Percentiles rank a stretch among this genome's conserved stretches.
These are phyloP conservation scores for Hyla sarda DNA, from an alignment of 2,113 vertebrate genomes.

Conservation along the genomic window DNA sequence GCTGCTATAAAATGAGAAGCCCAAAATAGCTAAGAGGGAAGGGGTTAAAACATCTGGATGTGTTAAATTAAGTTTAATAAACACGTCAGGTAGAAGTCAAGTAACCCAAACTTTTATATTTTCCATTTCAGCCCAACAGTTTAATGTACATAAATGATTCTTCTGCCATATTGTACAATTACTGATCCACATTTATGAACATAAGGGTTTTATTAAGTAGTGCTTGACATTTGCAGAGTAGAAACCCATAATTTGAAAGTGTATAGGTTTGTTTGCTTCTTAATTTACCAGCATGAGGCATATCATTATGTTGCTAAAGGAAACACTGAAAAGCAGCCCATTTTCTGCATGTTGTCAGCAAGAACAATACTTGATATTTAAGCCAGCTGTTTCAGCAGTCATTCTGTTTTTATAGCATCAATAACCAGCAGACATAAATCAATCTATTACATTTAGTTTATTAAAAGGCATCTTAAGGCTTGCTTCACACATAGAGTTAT, in stretches of 20 bases:
- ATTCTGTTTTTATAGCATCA: constrained; percentile 53
- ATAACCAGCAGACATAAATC: constrained; percentile 55
- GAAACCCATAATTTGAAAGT: constrained; percentile 62
- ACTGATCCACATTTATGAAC: constrained; percentile 54
- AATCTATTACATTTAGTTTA: constrained; percentile 23
- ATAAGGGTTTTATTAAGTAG: constrained; percentile 62
- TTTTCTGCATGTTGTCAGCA: constrained; percentile 61
- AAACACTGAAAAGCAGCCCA: constrained; percentile 62
- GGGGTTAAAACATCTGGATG: too few relatives aligned
- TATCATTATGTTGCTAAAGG: constrained; percentile 63
- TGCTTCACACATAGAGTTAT: background rate
- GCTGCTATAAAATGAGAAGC: too few relatives aligned
- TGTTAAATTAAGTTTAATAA: constrained; percentile 14
- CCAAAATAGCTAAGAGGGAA: too few relatives aligned
- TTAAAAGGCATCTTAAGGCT: background rate
- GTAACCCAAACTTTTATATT: background rate
- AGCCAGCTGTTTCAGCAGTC: constrained; percentile 55
- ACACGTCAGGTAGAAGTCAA: background rate
- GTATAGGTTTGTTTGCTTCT: constrained; percentile 64
- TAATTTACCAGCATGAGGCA: constrained; percentile 66
- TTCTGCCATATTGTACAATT: constrained; percentile 22
- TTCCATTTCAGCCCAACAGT: background rate
- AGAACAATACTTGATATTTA: constrained; percentile 59
- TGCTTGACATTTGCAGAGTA: constrained; percentile 63
- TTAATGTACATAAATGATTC: constrained; percentile 17